Conservation (phyloP, 37 sponge, comb jelly and placozoan species). For the Bolinopsis microptera region DNA sequence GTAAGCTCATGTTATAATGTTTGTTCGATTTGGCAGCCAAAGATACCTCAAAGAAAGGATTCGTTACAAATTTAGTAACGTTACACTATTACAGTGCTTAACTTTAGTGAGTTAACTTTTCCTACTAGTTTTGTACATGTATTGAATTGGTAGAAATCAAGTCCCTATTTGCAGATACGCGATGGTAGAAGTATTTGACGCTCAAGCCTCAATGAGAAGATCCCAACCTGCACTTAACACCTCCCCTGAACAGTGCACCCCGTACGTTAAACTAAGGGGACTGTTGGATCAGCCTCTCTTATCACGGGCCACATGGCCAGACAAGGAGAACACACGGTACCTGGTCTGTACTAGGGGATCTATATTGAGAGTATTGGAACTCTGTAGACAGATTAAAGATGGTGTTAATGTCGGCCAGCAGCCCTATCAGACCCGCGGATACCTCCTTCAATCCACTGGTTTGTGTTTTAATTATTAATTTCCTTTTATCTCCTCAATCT, state of each 20-base stretch:
- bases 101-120: no score
- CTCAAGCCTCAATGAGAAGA: neutral
- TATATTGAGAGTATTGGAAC: constrained; percentile 45
- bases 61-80: no score
- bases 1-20: no score
- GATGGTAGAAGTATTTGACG: constrained; percentile 49
- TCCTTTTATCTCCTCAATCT: no score
- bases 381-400: neutral
- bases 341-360: constrained; percentile 14
- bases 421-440: constrained; percentile 37
- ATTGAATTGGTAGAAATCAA: no score
- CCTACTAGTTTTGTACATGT: no score
- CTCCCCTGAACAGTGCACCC: constrained; percentile 11
- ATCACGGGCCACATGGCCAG: neutral
- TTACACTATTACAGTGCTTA: no score
- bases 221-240: constrained; percentile 60
- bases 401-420: neutral
- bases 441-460: constrained; percentile 51
- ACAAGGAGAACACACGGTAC: constrained; percentile 51
- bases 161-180: no score
- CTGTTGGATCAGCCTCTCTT: constrained; percentile 26
- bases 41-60: no score
- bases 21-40: no score
- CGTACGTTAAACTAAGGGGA: constrained; percentile 28
- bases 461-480: neutral